Evolutionary conservation across 1,140 invertebrate species (phyloP).

Genomic region (Drosophila orena): DNA sequence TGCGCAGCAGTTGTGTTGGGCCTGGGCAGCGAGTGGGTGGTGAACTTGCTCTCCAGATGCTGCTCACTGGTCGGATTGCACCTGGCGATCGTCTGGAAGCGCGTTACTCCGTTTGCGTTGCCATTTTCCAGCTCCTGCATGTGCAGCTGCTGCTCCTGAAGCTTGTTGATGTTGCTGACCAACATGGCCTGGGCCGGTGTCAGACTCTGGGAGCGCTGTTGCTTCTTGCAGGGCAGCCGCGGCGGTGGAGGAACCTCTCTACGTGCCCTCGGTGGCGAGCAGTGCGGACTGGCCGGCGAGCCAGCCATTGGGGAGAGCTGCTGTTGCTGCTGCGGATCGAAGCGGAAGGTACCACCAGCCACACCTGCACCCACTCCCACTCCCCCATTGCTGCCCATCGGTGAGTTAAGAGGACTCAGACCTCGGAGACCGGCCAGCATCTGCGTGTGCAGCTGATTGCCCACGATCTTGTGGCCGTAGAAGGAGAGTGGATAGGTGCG

Average conservation of each 20-base stretch:
- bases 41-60: slow-evolving; percentile 85
- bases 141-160: slow-evolving; percentile 64
- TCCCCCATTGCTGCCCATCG: slow-evolving; percentile 44
- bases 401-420: slow-evolving; percentile 76
- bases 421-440: slow-evolving; percentile 77
- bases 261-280: slow-evolving; percentile 86
- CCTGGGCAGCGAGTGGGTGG: slow-evolving; percentile 87
- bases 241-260: slow-evolving; percentile 86
- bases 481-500: slow-evolving; percentile 88
- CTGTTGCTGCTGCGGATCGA: slow-evolving; percentile 46
- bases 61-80: slow-evolving; percentile 71
- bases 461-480: slow-evolving; percentile 84
- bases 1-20: slow-evolving; percentile 68
- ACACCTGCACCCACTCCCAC: slow-evolving; percentile 11
- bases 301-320: slow-evolving; percentile 10
- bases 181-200: slow-evolving; percentile 86
- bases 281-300: slow-evolving; percentile 57
- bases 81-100: slow-evolving; percentile 77
- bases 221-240: slow-evolving; percentile 88
- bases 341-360: slow-evolving; percentile 59
- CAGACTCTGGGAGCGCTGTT: slow-evolving; percentile 89
- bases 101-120: slow-evolving; percentile 62
- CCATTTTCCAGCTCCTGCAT: slow-evolving; percentile 24
- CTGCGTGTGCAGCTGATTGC: slow-evolving; percentile 78
- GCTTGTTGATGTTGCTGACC: slow-evolving; percentile 71